Base-by-base conservation (phyloP, 2,888 invertebrate genomes). In the Xestia xanthographa region DNA sequence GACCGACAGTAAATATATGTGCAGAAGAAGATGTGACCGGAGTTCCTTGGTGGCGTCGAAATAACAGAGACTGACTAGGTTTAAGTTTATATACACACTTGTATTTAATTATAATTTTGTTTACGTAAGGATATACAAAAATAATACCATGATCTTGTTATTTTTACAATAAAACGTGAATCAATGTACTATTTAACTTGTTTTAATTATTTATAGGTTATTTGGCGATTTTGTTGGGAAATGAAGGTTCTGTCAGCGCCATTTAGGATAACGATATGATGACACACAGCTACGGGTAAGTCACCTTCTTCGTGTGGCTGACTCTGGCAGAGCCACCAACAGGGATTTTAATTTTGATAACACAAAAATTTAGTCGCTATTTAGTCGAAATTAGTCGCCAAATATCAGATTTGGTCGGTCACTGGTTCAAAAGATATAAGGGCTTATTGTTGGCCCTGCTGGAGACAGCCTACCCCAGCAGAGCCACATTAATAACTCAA, bases 1-100 rank as follows among this genome's bases (percentile, higher is more conserved):
- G 95, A 84, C 94, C 95, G 6, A 92, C 93, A 69, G 91, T 94
- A 78, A 92, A 90, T 80, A 86, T 94, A 75, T 93, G 92, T 85
- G 83, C 91, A 58, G 95, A 95, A 38, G 95, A 96, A 83, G 96
- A 97, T 14, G 91, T 95, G 72, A 94, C 94, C 17, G 96, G 97
- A 85, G 92, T 96, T 83, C 97, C 97, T 80, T 96, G 97, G 96
- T 96, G 97, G 96, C 95, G 97, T 73, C 95, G 94, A 88, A 92
- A 90, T 87, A 92, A 93, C 86, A 92, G 92, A 95, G 96, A 96
- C 96, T 96, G 96, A 96, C 76, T 95, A 95, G 92, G 17, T 93
- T 91, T 94, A 94, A 93, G 91, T 87, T 87, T 86, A 89, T 85
- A 79, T 83, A 86, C 74, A 77, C 75, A 79, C 77, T 80, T 88